Evolutionary conservation across 2,113 vertebrate species (phyloP).

Genomic region (Tympanuchus pallidicinctus): DNA sequence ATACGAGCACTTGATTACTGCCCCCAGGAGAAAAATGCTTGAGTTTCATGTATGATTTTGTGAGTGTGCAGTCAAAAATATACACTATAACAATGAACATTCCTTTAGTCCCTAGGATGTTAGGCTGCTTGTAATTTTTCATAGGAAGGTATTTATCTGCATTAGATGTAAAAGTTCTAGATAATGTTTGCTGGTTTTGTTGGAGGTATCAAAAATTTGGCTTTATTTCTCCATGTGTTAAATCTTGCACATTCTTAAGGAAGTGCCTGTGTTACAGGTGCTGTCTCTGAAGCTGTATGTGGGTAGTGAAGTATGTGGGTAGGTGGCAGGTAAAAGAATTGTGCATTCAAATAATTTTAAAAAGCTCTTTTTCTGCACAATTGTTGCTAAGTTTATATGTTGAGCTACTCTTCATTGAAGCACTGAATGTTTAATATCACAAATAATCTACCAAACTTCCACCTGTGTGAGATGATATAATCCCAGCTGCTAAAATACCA

Average conservation of each 20-base stretch:
- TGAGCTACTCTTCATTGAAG: background rate
- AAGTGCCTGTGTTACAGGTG: background rate
- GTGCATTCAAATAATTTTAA: background rate
- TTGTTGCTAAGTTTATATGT: background rate
- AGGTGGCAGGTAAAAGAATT: conserved; percentile 49
- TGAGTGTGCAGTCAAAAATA: background rate
- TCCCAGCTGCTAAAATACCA: conserved; percentile 29
- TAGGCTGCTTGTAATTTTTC: background rate
- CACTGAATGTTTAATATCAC: background rate
- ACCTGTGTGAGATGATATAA: background rate
- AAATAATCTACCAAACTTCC: background rate
- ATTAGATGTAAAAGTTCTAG: fast-evolving
- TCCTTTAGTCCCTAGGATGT: background rate
- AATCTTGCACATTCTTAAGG: background rate
- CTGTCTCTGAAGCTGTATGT: background rate
- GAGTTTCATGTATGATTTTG: background rate
- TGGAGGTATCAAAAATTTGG: background rate
- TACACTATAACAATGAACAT: background rate
- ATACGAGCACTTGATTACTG: background rate
- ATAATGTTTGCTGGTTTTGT: background rate
- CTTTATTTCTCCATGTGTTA: background rate
- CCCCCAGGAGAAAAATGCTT: background rate
- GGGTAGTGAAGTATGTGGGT: background rate
- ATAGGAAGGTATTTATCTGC: background rate
- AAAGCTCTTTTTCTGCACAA: background rate